Conservation (phyloP, 2,113 vertebrate genomes). For the Salvator merianae region DNA sequence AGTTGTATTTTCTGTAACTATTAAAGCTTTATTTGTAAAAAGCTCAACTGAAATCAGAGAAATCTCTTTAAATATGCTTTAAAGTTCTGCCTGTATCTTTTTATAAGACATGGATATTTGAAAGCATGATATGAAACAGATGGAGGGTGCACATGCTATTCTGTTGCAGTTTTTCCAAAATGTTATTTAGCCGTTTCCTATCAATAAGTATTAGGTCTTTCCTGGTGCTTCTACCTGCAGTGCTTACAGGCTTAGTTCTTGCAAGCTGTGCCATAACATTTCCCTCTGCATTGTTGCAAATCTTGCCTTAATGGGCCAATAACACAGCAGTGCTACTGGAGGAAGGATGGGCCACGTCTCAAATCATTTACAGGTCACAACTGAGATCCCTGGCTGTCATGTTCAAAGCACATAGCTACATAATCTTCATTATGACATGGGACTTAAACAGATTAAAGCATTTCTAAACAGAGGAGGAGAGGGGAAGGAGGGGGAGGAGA, state of each 20-base stretch:
- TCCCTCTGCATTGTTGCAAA: not conserved
- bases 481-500: not conserved
- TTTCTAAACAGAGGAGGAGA: conserved; percentile 26
- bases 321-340: conserved; percentile 5
- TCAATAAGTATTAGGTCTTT: not conserved
- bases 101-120: no score
- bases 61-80: not conserved
- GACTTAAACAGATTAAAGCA: conserved; percentile 17
- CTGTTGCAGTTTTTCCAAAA: not conserved
- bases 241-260: conserved; percentile 44
- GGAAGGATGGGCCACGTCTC: not conserved
- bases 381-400: conserved; percentile 27
- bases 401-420: conserved; percentile 14
- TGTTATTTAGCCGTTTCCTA: not conserved
- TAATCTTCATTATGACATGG: conserved; percentile 25
- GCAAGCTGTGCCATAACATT: conserved; percentile 38
- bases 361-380: conserved; percentile 20
- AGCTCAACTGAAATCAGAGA: not conserved
- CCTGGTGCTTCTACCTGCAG: conserved; percentile 20
- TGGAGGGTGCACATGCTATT: accelerated
- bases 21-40: not conserved
- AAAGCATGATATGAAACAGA: not conserved
- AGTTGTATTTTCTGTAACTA: no score
- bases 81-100: no score
- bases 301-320: conserved; percentile 13